Evolutionary conservation across 30 jellyfish, hydroid and myxozoan species (phyloP).

Genomic region (Rhopilema esculentum): DNA sequence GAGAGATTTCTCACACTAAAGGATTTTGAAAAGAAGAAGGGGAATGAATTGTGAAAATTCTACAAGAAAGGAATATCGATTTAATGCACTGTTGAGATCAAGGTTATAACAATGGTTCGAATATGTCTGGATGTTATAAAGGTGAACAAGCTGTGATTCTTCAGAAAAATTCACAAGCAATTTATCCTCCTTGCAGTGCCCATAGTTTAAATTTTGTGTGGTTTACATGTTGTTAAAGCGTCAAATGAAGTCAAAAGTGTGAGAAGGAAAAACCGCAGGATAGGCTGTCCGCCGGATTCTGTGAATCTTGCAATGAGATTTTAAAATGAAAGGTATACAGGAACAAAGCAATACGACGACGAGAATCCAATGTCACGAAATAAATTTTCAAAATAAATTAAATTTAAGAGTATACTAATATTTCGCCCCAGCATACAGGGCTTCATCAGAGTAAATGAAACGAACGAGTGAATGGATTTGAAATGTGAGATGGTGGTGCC

Average conservation of each 20-base stretch:
- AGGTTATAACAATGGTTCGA: slow-evolving; percentile 4
- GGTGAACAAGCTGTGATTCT: slow-evolving; percentile 8
- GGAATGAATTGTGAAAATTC: background rate
- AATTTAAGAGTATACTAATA: too few species aligned
- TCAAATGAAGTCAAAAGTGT: slow-evolving; percentile 1
- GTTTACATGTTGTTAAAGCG: background rate
- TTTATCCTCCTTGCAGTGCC: slow-evolving; percentile 16
- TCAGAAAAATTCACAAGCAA: background rate
- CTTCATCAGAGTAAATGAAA: too few species aligned
- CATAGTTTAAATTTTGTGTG: slow-evolving; percentile 12
- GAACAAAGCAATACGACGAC: too few species aligned
- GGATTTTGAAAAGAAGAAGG: background rate
- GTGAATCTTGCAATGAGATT: too few species aligned
- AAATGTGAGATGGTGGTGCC: too few species aligned
- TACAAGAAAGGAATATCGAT: background rate
- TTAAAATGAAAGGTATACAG: too few species aligned
- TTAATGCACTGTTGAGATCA: background rate
- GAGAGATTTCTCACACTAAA: background rate
- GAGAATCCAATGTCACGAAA: too few species aligned
- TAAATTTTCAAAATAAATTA: too few species aligned
- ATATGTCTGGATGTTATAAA: slow-evolving; percentile 14
- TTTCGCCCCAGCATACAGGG: too few species aligned
- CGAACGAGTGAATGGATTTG: too few species aligned
- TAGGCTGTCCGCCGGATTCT: too few species aligned
- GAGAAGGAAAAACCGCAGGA: too few species aligned